Evolutionary conservation across 2,888 invertebrate genomes (phyloP).

Genomic region (Syritta pipiens): DNA sequence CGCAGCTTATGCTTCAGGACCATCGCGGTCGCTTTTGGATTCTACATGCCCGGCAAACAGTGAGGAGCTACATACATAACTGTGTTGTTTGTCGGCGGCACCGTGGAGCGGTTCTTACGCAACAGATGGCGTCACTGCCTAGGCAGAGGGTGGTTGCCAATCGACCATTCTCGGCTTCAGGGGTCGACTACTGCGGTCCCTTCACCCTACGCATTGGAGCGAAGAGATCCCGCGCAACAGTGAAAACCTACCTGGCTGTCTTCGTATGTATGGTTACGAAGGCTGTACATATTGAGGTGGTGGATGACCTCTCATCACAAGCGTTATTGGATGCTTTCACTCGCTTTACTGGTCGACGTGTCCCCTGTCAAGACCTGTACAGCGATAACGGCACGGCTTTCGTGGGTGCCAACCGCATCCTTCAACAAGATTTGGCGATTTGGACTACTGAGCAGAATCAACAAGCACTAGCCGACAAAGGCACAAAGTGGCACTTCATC

Average conservation of each 20-base stretch:
- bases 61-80: neutral
- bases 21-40: neutral
- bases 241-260: neutral
- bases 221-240: conserved; percentile 1
- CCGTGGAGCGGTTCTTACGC: conserved; percentile 1
- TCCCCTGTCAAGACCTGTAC: conserved; percentile 19
- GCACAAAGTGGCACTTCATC: too few relatives aligned
- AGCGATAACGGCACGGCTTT: conserved; percentile 20
- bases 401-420: conserved; percentile 28
- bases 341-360: neutral
- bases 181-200: neutral
- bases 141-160: neutral
- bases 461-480: conserved; percentile 1
- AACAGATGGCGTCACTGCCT: neutral
- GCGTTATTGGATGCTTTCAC: neutral
- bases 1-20: neutral
- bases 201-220: neutral
- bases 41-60: conserved; percentile 1
- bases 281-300: neutral
- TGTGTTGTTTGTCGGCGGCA: neutral
- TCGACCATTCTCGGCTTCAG: neutral
- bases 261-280: neutral
- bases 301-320: neutral
- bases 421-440: neutral
- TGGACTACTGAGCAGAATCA: neutral